Evolutionary conservation across 2,888 invertebrate species (phyloP).

Genomic region (Monopis laevigella): DNA sequence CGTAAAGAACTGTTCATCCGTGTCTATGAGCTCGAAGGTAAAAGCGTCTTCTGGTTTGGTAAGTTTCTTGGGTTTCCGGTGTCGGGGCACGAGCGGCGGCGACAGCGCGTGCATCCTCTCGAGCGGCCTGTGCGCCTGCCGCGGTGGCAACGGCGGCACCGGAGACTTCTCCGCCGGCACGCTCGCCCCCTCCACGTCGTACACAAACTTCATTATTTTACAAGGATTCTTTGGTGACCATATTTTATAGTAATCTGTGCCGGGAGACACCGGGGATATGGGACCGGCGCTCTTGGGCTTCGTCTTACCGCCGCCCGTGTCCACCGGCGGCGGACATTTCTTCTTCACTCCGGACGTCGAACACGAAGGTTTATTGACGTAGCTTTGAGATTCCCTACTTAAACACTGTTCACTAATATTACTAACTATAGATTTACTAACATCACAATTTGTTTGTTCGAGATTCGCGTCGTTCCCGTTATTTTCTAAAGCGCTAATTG

Average conservation of each 20-base stretch:
- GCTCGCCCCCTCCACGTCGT: slow-evolving; percentile 57
- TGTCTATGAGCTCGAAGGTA: slow-evolving; percentile 85
- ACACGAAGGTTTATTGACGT: slow-evolving; percentile 39
- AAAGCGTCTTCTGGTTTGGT: slow-evolving; percentile 79
- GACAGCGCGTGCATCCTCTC: slow-evolving; percentile 76
- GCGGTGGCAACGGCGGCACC: slow-evolving; percentile 78
- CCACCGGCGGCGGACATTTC: slow-evolving; percentile 65
- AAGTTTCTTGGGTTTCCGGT: slow-evolving; percentile 73
- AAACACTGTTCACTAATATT: slow-evolving; percentile 52
- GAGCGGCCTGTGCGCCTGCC: slow-evolving; percentile 77
- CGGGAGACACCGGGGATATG: slow-evolving; percentile 66
- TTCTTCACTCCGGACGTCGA: slow-evolving; percentile 50
- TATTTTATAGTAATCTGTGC: slow-evolving; percentile 74
- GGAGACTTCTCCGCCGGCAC: slow-evolving; percentile 69
- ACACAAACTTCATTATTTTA: slow-evolving; percentile 65
- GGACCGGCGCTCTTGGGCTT: slow-evolving; percentile 60
- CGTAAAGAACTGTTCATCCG: slow-evolving; percentile 73
- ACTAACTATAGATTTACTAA: slow-evolving; percentile 59
- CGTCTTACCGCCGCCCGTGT: slow-evolving; percentile 70
- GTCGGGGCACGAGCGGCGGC: slow-evolving; percentile 75
- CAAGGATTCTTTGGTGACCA: slow-evolving; percentile 73
- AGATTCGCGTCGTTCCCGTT: slow-evolving; percentile 46
- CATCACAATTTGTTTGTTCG: slow-evolving; percentile 57
- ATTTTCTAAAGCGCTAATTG: slow-evolving; percentile 63
- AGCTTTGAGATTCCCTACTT: slow-evolving; percentile 56